Evolutionary conservation across 1,140 invertebrate genomes (phyloP).

Genomic region (Portunus trituberculatus): DNA sequence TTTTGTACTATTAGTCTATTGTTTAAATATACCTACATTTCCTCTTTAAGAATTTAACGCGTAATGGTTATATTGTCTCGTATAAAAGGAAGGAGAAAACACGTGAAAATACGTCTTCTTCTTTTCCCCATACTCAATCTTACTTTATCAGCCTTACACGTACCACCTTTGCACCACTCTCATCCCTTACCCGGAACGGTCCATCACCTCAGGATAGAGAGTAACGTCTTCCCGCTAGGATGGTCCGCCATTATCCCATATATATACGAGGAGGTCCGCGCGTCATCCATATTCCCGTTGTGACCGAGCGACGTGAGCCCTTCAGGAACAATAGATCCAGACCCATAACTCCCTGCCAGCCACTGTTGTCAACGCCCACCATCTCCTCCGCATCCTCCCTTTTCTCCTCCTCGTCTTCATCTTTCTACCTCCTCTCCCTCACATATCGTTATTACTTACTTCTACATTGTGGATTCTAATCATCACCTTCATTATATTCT

Average conservation of each 20-base stretch:
- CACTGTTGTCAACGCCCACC: background rate
- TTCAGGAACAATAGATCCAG: conserved; percentile 1
- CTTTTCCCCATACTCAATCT: background rate
- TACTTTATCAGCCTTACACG: background rate
- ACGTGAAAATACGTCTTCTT: too few relatives aligned
- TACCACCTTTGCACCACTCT: background rate
- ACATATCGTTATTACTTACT: too few relatives aligned
- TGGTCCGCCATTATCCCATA: conserved; percentile 10
- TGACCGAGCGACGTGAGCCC: background rate
- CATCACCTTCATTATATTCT: too few relatives aligned
- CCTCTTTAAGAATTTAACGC: too few relatives aligned
- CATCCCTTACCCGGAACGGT: background rate
- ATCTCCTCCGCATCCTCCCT: background rate
- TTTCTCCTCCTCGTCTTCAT: too few relatives aligned
- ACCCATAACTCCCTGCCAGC: conserved; percentile 7
- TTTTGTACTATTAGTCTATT: too few relatives aligned
- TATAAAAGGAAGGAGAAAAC: too few relatives aligned
- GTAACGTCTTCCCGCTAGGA: background rate
- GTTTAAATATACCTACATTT: background rate
- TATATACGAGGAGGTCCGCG: background rate
- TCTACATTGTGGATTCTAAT: too few relatives aligned
- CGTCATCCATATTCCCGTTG: conserved; percentile 11
- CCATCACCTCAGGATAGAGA: background rate
- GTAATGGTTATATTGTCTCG: too few relatives aligned
- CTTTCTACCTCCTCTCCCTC: too few relatives aligned